phyloP scores from a whole-genome alignment of 2,888 invertebrate species.

The Fragum whitleyi region DNA sequence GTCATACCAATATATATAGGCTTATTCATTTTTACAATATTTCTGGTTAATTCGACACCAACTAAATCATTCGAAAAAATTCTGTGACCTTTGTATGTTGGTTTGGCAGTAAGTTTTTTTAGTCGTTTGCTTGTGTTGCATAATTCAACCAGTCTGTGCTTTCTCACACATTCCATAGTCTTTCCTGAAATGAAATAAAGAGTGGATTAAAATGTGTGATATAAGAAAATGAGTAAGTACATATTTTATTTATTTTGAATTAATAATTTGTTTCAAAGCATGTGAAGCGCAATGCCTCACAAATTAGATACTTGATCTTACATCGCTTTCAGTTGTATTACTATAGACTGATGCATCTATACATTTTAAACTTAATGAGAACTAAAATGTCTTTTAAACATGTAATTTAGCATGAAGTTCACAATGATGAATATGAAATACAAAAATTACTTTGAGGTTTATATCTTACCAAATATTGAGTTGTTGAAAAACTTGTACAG shows the following conservation, averaged over 20 bases:
- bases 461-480: slow-evolving; percentile 43
- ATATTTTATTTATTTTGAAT: background rate
- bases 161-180: slow-evolving; percentile 84
- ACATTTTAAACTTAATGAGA: no score
- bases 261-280: background rate
- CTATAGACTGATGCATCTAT: background rate
- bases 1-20: slow-evolving; percentile 84
- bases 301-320: no score
- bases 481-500: slow-evolving; percentile 77
- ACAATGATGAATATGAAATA: no score
- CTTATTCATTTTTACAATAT: slow-evolving; percentile 77
- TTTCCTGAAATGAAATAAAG: slow-evolving; percentile 50
- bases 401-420: no score
- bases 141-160: slow-evolving; percentile 78
- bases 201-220: background rate
- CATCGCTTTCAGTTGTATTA: background rate
- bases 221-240: background rate
- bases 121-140: slow-evolving; percentile 29
- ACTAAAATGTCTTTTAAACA: no score
- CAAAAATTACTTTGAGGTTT: no score
- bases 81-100: slow-evolving; percentile 49
- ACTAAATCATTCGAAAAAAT: slow-evolving; percentile 82
- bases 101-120: slow-evolving; percentile 39
- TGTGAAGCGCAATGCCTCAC: no score
- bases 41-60: slow-evolving; percentile 75